Evolutionary conservation across 2,888 invertebrate species (phyloP).

Genomic region (Pheosia gnoma): DNA sequence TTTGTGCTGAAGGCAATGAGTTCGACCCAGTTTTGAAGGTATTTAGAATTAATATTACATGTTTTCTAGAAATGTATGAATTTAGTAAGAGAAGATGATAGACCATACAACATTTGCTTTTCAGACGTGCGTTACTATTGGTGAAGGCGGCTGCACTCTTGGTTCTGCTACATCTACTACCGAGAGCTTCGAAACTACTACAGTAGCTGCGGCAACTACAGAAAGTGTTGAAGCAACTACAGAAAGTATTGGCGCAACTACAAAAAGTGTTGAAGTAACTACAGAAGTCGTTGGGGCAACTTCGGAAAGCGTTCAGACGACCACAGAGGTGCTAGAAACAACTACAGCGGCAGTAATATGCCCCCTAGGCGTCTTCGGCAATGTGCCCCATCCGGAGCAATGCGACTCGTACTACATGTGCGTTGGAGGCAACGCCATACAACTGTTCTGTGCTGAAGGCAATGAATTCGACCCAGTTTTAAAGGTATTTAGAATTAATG

Average conservation of each 20-base stretch:
- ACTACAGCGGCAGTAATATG: slow-evolving; percentile 16
- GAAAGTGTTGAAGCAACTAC: slow-evolving; percentile 1
- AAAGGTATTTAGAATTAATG: no score
- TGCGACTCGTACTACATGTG: slow-evolving; percentile 42
- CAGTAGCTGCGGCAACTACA: background rate
- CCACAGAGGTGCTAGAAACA: slow-evolving; percentile 7
- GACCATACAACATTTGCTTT: slow-evolving; percentile 14
- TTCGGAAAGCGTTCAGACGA: slow-evolving; percentile 1
- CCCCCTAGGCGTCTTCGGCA: slow-evolving; percentile 30
- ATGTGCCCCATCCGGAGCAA: slow-evolving; percentile 32
- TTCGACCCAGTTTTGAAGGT: slow-evolving; percentile 4
- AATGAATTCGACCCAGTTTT: slow-evolving; percentile 16
- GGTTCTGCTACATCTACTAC: slow-evolving; percentile 12
- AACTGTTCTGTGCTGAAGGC: slow-evolving; percentile 17
- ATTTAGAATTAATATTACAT: no score
- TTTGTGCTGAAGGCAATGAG: slow-evolving; percentile 19
- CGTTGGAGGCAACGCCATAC: slow-evolving; percentile 20
- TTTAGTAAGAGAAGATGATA: background rate
- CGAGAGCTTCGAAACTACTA: background rate
- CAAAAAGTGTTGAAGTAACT: slow-evolving; percentile 7
- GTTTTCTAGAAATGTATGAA: background rate
- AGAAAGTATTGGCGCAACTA: background rate
- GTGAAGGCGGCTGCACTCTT: slow-evolving; percentile 46
- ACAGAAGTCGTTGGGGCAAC: background rate
- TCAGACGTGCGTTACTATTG: slow-evolving; percentile 38